Evolutionary conservation across 2,797 vertebrate genomes (phyloP), one percentile per base, ranked within the genome.

Genomic region (Enteromius anoplus): DNA sequence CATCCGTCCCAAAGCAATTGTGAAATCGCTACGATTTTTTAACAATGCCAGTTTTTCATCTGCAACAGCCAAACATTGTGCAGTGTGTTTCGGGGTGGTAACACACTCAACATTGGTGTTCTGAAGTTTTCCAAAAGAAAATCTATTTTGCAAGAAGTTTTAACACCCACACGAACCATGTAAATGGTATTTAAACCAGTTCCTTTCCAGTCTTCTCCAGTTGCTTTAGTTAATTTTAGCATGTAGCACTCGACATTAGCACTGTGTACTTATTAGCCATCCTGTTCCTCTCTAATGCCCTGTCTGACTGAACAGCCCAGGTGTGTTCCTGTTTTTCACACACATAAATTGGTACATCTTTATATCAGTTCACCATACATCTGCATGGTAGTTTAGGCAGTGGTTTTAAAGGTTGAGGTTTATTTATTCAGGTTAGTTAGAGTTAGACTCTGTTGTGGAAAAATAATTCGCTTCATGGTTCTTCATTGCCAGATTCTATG

Each of bases 341-440:
- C 51, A 71, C 32, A 3, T 45, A 19, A 8, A 21, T 51, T 80
- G 71, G 60, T 81, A 92, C 92, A 91, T 93, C 91, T 93, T 93
- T 93, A 91, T 93, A 93, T 91, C 91, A 88, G 71, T 68, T 85
- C 10, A 83, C 9, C 40, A 58, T 17, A 51, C 53, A 58, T 19
- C 26, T 75, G 17, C 53, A 23, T 37, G 49, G 10, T n/a, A 8
- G 19, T 72, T 72, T 70, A 70, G 42, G 26, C 70, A 70, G 68
- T 78, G 84, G 66, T 76, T 78, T 82, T 86, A 55, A n/a, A 40
- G 76, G 49, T 82, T 83, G 62, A 72, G 60, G 21, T 26, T 69
- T 9, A 8, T 69, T 7, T 69, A 26, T 47, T 70, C 15, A 4
- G 40, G 17, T 49, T 72, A 51, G 8, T 51, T 51, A 11, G 2